phyloP scores from a whole-genome alignment of 2,113 vertebrate species.

The Alosa alosa region DNA sequence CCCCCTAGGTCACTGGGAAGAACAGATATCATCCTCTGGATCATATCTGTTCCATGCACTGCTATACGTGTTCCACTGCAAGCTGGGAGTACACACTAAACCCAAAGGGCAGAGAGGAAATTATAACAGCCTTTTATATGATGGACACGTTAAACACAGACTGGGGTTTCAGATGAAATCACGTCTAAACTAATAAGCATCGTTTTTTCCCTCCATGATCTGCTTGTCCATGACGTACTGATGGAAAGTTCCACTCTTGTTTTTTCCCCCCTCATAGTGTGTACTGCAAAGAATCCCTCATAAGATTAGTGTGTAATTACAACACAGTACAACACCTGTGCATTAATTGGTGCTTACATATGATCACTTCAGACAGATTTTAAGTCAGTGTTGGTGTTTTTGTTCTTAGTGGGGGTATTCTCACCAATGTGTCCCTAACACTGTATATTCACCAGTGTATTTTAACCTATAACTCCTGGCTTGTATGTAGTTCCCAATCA shows the following conservation, averaged over 20 bases:
- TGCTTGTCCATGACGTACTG: neutral
- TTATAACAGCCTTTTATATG: slow-evolving; percentile 7
- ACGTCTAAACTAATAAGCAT: neutral
- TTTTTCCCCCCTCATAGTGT: neutral
- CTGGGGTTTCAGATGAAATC: neutral
- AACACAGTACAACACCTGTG: neutral
- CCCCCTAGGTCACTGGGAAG: neutral
- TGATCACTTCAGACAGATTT: neutral
- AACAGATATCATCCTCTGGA: slow-evolving; percentile 12
- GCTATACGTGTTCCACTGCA: slow-evolving; percentile 4
- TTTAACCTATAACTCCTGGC: slow-evolving; percentile 4
- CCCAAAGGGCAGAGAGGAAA: slow-evolving; percentile 11
- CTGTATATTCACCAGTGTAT: neutral
- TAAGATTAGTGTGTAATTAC: neutral
- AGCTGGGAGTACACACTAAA: neutral
- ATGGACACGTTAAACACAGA: slow-evolving; percentile 6
- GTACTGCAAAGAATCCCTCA: neutral
- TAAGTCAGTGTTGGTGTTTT: neutral
- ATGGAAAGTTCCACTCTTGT: slow-evolving; percentile 15
- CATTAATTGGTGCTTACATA: neutral
- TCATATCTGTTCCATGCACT: slow-evolving; percentile 19
- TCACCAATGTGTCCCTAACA: neutral
- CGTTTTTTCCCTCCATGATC: neutral
- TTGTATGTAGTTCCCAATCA: slow-evolving; percentile 15
- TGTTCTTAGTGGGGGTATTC: neutral